Evolutionary conservation across 2,113 vertebrate species (phyloP).

Genomic region (Herpailurus yagouaroundi): DNA sequence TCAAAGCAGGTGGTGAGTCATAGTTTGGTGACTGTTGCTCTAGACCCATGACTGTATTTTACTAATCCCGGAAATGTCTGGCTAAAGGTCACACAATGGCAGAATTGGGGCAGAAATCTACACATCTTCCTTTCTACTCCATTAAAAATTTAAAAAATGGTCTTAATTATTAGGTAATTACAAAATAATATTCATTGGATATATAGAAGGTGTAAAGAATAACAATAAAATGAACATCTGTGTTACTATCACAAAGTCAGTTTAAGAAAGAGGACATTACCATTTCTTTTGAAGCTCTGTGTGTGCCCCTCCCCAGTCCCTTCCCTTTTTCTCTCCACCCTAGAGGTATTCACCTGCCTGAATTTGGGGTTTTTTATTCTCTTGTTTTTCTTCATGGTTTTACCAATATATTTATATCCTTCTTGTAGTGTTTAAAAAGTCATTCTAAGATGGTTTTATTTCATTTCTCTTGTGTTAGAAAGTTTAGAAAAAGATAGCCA

Average conservation of each 20-base stretch:
- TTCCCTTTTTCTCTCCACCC: neutral
- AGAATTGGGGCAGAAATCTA: neutral
- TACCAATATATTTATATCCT: neutral
- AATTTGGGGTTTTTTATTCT: neutral
- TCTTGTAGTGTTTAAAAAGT: neutral
- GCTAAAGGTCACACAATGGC: neutral
- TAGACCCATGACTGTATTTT: neutral
- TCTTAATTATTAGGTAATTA: conserved; percentile 29
- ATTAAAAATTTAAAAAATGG: neutral
- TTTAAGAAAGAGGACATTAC: neutral
- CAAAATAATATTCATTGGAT: neutral
- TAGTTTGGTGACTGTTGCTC: neutral
- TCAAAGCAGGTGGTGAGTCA: neutral
- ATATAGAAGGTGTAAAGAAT: neutral
- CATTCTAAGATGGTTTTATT: neutral
- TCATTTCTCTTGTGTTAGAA: conserved; percentile 29
- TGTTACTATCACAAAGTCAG: neutral
- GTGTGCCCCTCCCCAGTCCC: neutral
- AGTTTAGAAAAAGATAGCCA: neutral
- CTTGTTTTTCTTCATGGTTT: conserved; percentile 26
- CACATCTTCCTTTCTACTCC: neutral
- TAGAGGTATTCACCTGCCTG: neutral
- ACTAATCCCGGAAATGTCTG: neutral
- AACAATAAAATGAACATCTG: neutral
- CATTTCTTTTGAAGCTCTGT: neutral